Conservation (phyloP, 1,140 invertebrate species). For the Drosophila malerkotliana region DNA sequence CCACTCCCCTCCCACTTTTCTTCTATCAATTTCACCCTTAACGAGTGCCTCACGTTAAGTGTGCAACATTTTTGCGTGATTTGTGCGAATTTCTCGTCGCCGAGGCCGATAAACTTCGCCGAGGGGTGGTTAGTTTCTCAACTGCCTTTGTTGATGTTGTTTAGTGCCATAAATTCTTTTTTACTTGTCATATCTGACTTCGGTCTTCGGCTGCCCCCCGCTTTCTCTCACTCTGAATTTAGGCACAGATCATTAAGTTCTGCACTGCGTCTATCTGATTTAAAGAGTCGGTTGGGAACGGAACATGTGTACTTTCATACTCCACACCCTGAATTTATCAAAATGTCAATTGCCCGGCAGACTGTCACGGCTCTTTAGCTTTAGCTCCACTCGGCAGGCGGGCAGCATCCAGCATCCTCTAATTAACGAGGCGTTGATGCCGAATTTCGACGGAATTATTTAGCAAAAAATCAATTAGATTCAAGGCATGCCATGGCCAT, state of each 20-base stretch:
- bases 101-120: constrained; percentile 59
- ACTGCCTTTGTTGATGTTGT: constrained; percentile 54
- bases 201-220: constrained; percentile 1
- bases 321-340: constrained; percentile 44
- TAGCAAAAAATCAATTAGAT: constrained; percentile 35
- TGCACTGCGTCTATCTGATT: constrained; percentile 69
- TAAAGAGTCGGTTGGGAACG: constrained; percentile 49
- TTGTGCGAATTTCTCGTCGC: constrained; percentile 72
- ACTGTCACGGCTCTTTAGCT: constrained; percentile 61
- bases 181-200: constrained; percentile 73
- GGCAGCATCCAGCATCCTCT: constrained; percentile 51
- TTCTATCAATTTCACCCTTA: constrained; percentile 44
- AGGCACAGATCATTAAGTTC: constrained; percentile 79
- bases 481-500: constrained; percentile 1
- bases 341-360: constrained; percentile 62
- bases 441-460: constrained; percentile 32
- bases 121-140: constrained; percentile 49
- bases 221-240: constrained; percentile 46
- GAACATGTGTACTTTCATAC: constrained; percentile 53
- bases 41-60: constrained; percentile 67
- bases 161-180: constrained; percentile 77
- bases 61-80: constrained; percentile 78
- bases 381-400: constrained; percentile 21
- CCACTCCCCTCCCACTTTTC: background rate
- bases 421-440: constrained; percentile 72